A percentile compares a stretch with the other conserved stretches of the same genome.
Evolutionary conservation across 2,113 vertebrate genomes (phyloP).

Genomic region (Aptenodytes patagonicus): DNA sequence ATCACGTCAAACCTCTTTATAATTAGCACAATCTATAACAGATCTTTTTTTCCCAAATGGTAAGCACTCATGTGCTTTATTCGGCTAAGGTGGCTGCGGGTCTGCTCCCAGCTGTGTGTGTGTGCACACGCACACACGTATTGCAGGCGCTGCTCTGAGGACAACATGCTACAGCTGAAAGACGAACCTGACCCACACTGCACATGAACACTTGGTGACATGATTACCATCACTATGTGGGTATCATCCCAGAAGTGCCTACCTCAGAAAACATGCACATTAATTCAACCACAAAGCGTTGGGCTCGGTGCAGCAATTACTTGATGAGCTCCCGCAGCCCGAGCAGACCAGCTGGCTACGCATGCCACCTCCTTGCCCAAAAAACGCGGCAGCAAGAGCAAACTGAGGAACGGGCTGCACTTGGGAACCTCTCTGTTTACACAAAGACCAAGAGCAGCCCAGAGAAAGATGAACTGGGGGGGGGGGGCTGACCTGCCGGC

Average conservation of each 20-base stretch:
- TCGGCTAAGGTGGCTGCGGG: not conserved
- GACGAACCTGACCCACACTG: not conserved
- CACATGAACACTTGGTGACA: not conserved
- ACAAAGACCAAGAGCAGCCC: not conserved
- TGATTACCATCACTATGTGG: not conserved
- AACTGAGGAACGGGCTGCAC: accelerated
- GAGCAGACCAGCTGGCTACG: accelerated
- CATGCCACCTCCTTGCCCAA: not conserved
- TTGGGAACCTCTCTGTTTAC: not conserved
- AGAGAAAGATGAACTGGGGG: not conserved
- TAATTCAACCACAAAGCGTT: not conserved
- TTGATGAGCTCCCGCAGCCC: accelerated
- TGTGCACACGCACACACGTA: not conserved
- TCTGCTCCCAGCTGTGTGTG: not conserved
- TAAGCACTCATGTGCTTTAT: not conserved
- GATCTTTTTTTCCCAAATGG: not conserved
- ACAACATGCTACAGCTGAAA: not conserved
- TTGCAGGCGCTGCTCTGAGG: not conserved
- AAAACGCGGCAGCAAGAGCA: not conserved
- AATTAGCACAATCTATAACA: not conserved
- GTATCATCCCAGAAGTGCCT: not conserved
- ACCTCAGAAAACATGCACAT: accelerated
- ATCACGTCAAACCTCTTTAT: not conserved
- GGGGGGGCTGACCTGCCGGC: not conserved
- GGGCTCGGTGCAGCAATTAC: not conserved